Evolutionary conservation across 2,797 vertebrate genomes (phyloP), one percentile per base, ranked within the genome.

Genomic region (Lutjanus campechanus): DNA sequence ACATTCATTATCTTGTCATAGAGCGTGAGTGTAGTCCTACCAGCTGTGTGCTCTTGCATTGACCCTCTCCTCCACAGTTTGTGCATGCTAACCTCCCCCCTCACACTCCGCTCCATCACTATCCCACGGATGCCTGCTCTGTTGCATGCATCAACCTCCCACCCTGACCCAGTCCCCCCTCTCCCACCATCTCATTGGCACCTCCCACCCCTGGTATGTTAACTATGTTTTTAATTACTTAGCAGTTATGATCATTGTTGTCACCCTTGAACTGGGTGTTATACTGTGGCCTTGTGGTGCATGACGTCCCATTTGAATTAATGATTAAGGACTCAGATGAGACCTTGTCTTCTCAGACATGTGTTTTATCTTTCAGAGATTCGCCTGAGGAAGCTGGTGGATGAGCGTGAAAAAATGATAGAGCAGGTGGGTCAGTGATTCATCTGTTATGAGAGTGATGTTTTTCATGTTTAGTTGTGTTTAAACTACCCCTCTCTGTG

Each of bases 351-450:
- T 44, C 47, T 75, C 12, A 76, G 22, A 72, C 17, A 0, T 66
- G 4, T 76, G 40, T 15, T 86, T 80, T 77, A 1, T 90, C 77
- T 96, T 96, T 47, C 90, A 99, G 98, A 98, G 89, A 96, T 95
- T 72, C 97, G 97, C 77, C 93, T 98, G 91, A 97, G 96, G 91
- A 99, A 96, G 79, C 95, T 99, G 68, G 86, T 97, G 51, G 97
- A 98, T 19, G 98, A 99, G 88, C 96, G 97, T 44, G 97, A 99
- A 83, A 95, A 94, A 86, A 95, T 99, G 72, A 93, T 98, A 60
- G 97, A 97, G 76, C 97, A 99, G 97, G 98, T 99, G 94, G 93
- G 73, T 77, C 51, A 4, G 4, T 9, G 7, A 9, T 59, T 50
- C 56, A 19, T 40, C 12, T 7, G 4, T 51, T 16, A 22, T 36